Evolutionary conservation across 2,113 vertebrate species (phyloP), one percentile per base, ranked within the genome.

Genomic region (Macheiramphus alcinus): DNA sequence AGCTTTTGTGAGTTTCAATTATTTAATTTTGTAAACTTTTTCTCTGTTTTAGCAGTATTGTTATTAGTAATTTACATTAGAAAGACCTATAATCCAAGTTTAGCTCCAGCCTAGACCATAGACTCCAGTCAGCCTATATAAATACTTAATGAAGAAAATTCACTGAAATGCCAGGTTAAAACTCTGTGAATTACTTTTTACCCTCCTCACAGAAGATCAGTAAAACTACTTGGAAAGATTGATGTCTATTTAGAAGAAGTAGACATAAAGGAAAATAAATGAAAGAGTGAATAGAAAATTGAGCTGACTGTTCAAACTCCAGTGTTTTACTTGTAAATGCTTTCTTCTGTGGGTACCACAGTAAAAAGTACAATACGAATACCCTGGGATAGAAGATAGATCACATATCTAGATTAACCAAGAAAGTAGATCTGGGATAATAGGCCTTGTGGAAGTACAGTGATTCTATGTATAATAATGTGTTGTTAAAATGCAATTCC

Each of bases 131-230:
- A 96, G 85, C 63, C 90, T 93, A 80, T 89, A 94, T 73, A 84
- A 97, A 97, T 86, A 86, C 67, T 95, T 94, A 90, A 92, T 90
- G 50, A 94, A 83, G 42, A 95, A 96, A 95, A 93, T 86, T 43
- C 93, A 88, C 76, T 95, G 59, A 96, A 94, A 93, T 48, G 29
- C 68, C 6, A 16, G 76, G 70, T 50, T 76, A 96, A 97, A 79
- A 38, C 82, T 94, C 29, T 43, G 22, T 50, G 58, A 50, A 43
- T 66, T 88, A 78, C 53, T 65, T 83, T 62, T 29, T 59, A 65
- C 40, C 6, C 62, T 61, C 31, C 26, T 42, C 38, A 71, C 32
- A 62, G 26, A 67, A 65, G 70, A 96, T 97, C 93, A 70, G 74
- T 96, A 94, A 94, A 90, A 62, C 56, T 85, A 74, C 66, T 93